Evolutionary conservation across 2,113 vertebrate genomes (phyloP).

Genomic region (Lycocorax pyrrhopterus): DNA sequence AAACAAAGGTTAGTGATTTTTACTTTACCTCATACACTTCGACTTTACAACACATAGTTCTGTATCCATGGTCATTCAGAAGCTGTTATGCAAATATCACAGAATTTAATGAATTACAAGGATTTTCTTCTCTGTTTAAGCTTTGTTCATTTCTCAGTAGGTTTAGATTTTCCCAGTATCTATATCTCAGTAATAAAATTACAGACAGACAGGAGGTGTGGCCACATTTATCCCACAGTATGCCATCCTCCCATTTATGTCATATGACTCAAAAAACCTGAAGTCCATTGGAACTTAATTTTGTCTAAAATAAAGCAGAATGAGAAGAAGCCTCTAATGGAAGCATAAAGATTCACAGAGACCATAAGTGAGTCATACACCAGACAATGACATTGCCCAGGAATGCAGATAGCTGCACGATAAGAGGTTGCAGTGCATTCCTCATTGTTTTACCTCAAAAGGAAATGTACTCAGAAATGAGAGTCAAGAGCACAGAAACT

Average conservation of each 20-base stretch:
- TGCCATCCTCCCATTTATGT: neutral
- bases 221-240: neutral
- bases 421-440: neutral
- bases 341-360: neutral
- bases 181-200: neutral
- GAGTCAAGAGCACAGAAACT: neutral
- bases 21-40: neutral
- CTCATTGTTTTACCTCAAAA: constrained; percentile 13
- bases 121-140: neutral
- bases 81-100: neutral
- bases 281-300: neutral
- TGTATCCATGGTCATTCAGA: neutral
- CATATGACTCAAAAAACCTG: neutral
- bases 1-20: neutral
- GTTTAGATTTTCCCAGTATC: neutral
- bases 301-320: constrained; percentile 15
- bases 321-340: neutral
- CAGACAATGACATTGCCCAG: constrained; percentile 33
- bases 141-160: neutral
- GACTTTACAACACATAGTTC: neutral
- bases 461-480: neutral
- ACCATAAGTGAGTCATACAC: neutral
- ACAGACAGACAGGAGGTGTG: neutral
- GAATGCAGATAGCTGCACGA: neutral
- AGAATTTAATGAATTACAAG: neutral